These are phyloP conservation scores for Dendroctonus valens DNA, from an alignment of 1,140 invertebrate genomes.

Conservation along the genomic window DNA sequence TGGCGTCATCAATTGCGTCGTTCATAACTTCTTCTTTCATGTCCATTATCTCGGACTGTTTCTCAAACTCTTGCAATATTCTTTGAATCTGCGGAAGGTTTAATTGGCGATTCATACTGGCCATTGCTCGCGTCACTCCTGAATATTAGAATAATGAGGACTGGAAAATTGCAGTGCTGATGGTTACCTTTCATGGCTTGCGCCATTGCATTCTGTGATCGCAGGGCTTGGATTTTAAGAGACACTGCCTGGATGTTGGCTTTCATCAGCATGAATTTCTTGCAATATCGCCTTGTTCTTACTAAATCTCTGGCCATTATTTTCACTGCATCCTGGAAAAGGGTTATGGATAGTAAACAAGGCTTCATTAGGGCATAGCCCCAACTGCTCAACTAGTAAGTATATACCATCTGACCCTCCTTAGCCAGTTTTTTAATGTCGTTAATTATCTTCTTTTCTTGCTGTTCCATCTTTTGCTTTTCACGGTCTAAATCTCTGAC, in stretches of 20 bases:
- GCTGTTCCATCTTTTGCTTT: slow-evolving; percentile 93
- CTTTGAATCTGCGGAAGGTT: slow-evolving; percentile 99
- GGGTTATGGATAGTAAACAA: background rate
- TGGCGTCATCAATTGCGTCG: slow-evolving; percentile 98
- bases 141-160: background rate
- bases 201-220: slow-evolving; percentile 99
- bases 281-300: slow-evolving; percentile 89
- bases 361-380: no score
- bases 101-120: slow-evolving; percentile 96
- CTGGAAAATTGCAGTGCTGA: background rate
- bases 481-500: slow-evolving; percentile 97
- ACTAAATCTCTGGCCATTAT: slow-evolving; percentile 99
- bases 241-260: slow-evolving; percentile 99
- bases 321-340: slow-evolving; percentile 85
- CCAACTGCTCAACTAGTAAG: background rate
- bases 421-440: slow-evolving; percentile 99
- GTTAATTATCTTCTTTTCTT: slow-evolving; percentile 97
- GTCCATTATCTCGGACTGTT: slow-evolving; percentile 99
- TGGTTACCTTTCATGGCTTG: slow-evolving; percentile 90
- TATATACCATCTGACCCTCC: slow-evolving; percentile 93
- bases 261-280: slow-evolving; percentile 99
- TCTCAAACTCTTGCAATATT: slow-evolving; percentile 99
- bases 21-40: slow-evolving; percentile 99
- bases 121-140: slow-evolving; percentile 96
- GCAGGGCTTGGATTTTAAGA: slow-evolving; percentile 96